Base-by-base conservation (phyloP, 2,888 invertebrate genomes). In the Ischnus inquisitorius region DNA sequence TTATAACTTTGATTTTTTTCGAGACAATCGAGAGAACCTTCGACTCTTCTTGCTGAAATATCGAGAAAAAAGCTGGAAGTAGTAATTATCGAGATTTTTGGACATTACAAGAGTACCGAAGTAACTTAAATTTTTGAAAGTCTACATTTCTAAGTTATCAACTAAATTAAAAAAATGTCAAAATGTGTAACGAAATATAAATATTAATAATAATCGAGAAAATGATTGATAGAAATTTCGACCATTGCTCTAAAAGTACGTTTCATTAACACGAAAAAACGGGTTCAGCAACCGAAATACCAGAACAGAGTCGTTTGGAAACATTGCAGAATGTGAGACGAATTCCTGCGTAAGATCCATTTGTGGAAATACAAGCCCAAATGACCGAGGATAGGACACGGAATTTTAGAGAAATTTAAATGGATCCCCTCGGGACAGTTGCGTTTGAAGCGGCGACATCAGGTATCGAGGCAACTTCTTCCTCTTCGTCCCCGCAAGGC, bases 401-500 rank as follows among this genome's bases (percentile, higher is more conserved):
- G 39, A 72, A 28, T 64, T 60, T 79, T 71, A 12, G 22, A 64
- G 25, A 71, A 16, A 72, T 41, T 43, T 39, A 12, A n/a, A 62
- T 8, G 54, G 16, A 10, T 48, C 64, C 69, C 57, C 48, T 39
- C 12, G 48, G 62, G 65, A 68, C 60, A 71, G 71, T 64, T 48
- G 19, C 62, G 41, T 8, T 28, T 6, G 71, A 57, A 39, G 41
- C 25, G 4, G 14, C 19, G 28, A 67, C 57, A 43, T 69, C 69
- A 43, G 67, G 75, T 67, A 75, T 80, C 78, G 22, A 60, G 74
- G 8, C 34, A 3, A 10, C 6, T 34, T 48, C 41, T 60, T 75
- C 75, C 46, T 68, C n/a, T 28, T 54, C 60, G 67, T 46, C 25
- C 51, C 16, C 46, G 48, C 46, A 25, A 39, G 60, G 14, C 57